Percentiles rank a stretch among this genome's conserved stretches.
phyloP scores from a whole-genome alignment of 1,140 invertebrate species.

The Drosophila albomicans region DNA sequence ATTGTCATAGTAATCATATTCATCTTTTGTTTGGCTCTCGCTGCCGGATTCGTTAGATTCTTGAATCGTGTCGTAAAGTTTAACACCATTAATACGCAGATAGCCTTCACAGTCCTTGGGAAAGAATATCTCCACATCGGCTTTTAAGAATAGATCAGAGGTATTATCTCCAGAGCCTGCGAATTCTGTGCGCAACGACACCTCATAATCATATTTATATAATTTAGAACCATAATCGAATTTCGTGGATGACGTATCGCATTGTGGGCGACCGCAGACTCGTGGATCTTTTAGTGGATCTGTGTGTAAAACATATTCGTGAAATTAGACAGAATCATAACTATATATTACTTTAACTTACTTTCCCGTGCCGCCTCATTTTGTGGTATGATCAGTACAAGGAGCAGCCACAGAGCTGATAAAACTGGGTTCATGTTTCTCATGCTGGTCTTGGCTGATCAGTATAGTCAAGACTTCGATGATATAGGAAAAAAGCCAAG shows the following conservation, averaged over 20 bases:
- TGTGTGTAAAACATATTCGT: constrained; percentile 57
- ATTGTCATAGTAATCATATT: constrained; percentile 71
- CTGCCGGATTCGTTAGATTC: constrained; percentile 1
- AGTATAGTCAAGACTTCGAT: constrained; percentile 13
- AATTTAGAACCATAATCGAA: constrained; percentile 87
- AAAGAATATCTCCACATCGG: constrained; percentile 85
- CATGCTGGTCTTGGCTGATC: constrained; percentile 55
- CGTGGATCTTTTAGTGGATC: constrained; percentile 89
- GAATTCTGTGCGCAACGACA: constrained; percentile 88
- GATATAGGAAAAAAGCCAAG: not conserved
- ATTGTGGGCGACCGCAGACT: constrained; percentile 88
- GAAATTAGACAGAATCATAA: not conserved
- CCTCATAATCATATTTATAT: constrained; percentile 89
- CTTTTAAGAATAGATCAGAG: constrained; percentile 87
- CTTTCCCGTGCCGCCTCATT: constrained; percentile 61
- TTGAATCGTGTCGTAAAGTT: constrained; percentile 60
- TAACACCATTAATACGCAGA: constrained; percentile 63
- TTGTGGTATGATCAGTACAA: constrained; percentile 45
- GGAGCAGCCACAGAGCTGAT: constrained; percentile 37
- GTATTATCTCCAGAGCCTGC: constrained; percentile 88
- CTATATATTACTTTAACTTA: constrained; percentile 23
- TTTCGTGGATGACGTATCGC: constrained; percentile 85
- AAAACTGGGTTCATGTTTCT: constrained; percentile 31
- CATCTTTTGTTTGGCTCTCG: constrained; percentile 19
- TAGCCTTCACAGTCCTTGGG: constrained; percentile 79